phyloP scores from a whole-genome alignment of 1,140 invertebrate species.

The Drosophila azteca region DNA sequence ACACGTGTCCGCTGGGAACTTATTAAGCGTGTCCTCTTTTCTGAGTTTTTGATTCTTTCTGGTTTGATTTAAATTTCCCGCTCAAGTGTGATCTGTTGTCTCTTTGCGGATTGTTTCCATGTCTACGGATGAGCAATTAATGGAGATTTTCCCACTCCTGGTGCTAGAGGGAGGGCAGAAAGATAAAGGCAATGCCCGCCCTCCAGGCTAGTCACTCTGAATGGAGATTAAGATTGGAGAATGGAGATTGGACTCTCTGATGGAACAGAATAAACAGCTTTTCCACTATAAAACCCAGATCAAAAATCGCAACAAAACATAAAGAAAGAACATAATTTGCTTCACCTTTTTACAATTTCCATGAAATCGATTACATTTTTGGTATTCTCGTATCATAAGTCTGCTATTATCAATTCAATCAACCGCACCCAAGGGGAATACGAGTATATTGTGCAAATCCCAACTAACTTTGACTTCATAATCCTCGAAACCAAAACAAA shows the following conservation, averaged over 20 bases:
- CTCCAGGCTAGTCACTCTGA: too few species aligned
- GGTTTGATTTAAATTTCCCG: conserved; percentile 43
- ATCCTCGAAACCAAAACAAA: conserved; percentile 62
- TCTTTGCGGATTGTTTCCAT: conserved; percentile 46
- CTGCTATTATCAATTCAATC: background rate
- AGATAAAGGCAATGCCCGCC: too few species aligned
- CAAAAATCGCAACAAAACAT: too few species aligned
- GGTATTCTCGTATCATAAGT: too few species aligned
- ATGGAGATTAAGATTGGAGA: too few species aligned
- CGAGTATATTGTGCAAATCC: conserved; percentile 15
- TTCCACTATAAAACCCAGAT: too few species aligned
- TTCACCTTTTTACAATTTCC: too few species aligned
- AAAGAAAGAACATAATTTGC: too few species aligned
- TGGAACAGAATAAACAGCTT: too few species aligned
- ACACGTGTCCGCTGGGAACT: conserved; percentile 59
- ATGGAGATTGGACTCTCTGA: too few species aligned
- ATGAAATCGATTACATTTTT: too few species aligned
- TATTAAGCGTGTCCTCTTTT: conserved; percentile 54
- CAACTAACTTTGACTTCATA: conserved; percentile 51
- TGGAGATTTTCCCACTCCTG: conserved; percentile 6
- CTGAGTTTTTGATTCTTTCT: conserved; percentile 27
- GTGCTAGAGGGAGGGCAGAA: too few species aligned
- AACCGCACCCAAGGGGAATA: conserved; percentile 8
- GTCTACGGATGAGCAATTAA: conserved; percentile 20
- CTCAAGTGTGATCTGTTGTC: conserved; percentile 27